These are phyloP conservation scores for Patella pellucida DNA, from an alignment of 2,888 invertebrate genomes.

Conservation along the genomic window DNA sequence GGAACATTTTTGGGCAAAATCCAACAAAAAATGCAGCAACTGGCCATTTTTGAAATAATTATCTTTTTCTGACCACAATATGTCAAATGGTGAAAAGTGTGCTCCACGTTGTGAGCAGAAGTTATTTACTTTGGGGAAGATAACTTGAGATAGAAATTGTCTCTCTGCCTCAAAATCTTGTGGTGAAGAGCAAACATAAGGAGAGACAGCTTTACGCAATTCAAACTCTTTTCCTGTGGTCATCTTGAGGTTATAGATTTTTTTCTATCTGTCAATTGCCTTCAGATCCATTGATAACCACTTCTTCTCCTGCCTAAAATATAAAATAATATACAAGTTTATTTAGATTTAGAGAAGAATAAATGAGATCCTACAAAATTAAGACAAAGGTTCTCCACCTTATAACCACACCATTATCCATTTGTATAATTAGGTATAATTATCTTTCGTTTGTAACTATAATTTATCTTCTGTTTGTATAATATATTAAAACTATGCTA, in stretches of 20 bases:
- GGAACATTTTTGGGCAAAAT: conserved; percentile 54
- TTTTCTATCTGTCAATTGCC: no score
- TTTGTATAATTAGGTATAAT: no score
- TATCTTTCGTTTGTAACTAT: no score
- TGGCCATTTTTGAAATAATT: conserved; percentile 48
- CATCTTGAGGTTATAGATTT: background rate
- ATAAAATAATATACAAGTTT: no score
- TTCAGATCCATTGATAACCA: no score
- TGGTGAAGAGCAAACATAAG: conserved; percentile 59
- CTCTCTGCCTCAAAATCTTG: conserved; percentile 56
- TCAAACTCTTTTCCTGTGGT: conserved; percentile 37
- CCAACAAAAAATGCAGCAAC: conserved; percentile 52
- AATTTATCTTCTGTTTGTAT: no score
- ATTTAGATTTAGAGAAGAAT: no score
- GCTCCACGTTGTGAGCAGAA: conserved; percentile 48
- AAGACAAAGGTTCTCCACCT: no score
- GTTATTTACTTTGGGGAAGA: conserved; percentile 60
- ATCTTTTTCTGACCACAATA: conserved; percentile 56
- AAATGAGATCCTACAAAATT: no score
- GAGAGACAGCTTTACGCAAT: conserved; percentile 52
- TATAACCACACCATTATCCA: no score
- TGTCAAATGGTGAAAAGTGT: conserved; percentile 61
- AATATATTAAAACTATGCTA: no score
- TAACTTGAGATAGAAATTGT: conserved; percentile 44
- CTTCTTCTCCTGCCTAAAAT: no score